These are phyloP conservation scores for Gerris lacustris DNA, from an alignment of 2,888 invertebrate genomes.

Conservation along the genomic window DNA sequence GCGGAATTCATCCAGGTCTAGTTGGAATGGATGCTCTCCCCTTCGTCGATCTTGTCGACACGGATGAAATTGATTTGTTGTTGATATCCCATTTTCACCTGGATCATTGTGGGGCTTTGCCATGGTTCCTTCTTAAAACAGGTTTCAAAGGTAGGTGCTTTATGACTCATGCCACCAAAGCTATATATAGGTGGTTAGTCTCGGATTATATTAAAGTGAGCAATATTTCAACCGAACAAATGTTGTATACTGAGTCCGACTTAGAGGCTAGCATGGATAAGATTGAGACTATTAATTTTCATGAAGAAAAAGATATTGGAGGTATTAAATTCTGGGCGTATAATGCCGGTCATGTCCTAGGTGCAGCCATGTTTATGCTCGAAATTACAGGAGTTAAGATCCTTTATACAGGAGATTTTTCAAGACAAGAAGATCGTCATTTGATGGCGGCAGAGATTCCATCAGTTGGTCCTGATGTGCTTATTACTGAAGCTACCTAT, in stretches of 20 bases:
- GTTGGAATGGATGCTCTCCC: constrained; percentile 96
- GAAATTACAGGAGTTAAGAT: constrained; percentile 97
- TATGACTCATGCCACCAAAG: constrained; percentile 99
- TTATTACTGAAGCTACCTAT: constrained; percentile 97
- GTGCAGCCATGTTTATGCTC: constrained; percentile 99
- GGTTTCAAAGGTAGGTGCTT: constrained; percentile 95
- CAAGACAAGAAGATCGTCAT: constrained; percentile 95
- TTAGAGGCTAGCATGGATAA: constrained; percentile 96
- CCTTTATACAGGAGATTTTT: constrained; percentile 96
- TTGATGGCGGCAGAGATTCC: constrained; percentile 99
- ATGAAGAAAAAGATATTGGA: constrained; percentile 89
- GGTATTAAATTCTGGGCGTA: constrained; percentile 98
- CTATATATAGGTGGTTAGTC: constrained; percentile 94
- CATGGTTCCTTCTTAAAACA: constrained; percentile 95
- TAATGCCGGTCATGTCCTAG: constrained; percentile 95
- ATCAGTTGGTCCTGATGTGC: constrained; percentile 85
- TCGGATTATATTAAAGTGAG: constrained; percentile 99
- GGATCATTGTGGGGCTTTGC: constrained; percentile 95
- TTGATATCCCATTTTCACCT: constrained; percentile 95
- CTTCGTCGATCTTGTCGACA: constrained; percentile 93
- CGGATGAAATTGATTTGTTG: constrained; percentile 89
- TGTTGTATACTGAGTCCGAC: constrained; percentile 95
- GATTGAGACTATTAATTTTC: constrained; percentile 96
- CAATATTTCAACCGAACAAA: constrained; percentile 91
- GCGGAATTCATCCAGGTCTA: constrained; percentile 96